These are phyloP conservation scores for Sesamia nonagrioides DNA, from an alignment of 1,140 invertebrate genomes.

Conservation along the genomic window DNA sequence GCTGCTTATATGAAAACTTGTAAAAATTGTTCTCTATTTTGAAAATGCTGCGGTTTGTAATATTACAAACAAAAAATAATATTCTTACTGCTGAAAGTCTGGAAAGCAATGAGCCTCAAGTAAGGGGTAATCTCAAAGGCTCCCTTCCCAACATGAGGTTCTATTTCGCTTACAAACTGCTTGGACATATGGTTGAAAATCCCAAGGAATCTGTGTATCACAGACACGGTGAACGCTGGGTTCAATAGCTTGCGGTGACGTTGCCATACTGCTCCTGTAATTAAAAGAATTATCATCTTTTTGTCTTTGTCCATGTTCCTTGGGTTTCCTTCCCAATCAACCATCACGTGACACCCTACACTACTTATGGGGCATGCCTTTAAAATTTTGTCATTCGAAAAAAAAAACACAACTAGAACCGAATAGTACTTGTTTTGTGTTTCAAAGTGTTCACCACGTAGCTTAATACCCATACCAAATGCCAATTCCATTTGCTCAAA, in stretches of 20 bases:
- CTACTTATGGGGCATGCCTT: too few relatives aligned
- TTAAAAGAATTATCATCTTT: background rate
- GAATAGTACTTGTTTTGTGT: too few relatives aligned
- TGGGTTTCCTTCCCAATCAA: too few relatives aligned
- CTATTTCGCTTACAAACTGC: conserved; percentile 89
- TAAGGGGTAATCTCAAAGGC: conserved; percentile 89
- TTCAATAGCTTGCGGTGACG: conserved; percentile 90
- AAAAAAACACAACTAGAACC: too few relatives aligned
- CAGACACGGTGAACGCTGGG: conserved; percentile 95
- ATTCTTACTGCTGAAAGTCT: conserved; percentile 93
- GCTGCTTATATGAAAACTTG: too few relatives aligned
- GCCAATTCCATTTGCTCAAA: too few relatives aligned
- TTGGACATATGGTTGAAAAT: conserved; percentile 93
- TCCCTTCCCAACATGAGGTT: conserved; percentile 85
- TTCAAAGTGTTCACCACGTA: too few relatives aligned
- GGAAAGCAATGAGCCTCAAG: conserved; percentile 92
- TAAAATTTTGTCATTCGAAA: too few relatives aligned
- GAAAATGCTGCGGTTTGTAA: too few relatives aligned
- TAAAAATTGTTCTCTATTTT: background rate
- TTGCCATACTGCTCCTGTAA: conserved; percentile 63
- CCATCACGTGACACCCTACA: too few relatives aligned
- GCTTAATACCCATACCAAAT: too few relatives aligned
- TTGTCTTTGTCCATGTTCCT: too few relatives aligned
- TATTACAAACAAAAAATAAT: background rate
- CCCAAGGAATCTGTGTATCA: conserved; percentile 94